Conservation (phyloP, 2,113 vertebrate genomes). For the Chaetodon auriga region DNA sequence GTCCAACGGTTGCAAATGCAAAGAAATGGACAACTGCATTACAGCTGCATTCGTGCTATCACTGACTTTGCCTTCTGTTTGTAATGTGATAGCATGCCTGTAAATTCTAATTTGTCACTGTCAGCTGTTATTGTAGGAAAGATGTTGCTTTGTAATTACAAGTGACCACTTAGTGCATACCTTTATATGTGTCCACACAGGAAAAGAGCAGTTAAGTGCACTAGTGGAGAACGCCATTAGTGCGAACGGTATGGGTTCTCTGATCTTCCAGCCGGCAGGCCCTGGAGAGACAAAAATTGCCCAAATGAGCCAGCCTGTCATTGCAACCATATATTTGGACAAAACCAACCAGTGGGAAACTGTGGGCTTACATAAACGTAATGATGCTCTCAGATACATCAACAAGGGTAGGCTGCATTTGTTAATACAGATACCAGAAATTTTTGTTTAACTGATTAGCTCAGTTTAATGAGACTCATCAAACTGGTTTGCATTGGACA, state of each 20-base stretch:
- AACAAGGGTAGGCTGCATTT: constrained; percentile 56
- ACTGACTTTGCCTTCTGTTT: no score
- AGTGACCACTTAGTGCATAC: no score
- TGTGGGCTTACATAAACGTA: constrained; percentile 63
- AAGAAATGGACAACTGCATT: no score
- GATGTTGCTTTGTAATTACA: not conserved
- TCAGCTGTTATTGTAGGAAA: not conserved
- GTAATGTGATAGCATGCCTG: no score
- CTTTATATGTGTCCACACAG: constrained; percentile 6
- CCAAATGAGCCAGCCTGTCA: constrained; percentile 67
- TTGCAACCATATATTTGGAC: constrained; percentile 81
- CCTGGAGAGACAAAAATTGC: constrained; percentile 81
- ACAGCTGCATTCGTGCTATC: no score
- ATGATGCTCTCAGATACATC: constrained; percentile 68
- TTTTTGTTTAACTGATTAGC: not conserved
- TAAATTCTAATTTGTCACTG: no score
- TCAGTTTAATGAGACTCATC: not conserved
- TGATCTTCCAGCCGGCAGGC: constrained; percentile 65
- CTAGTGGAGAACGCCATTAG: constrained; percentile 72
- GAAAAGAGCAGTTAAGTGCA: constrained; percentile 49
- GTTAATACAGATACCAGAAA: not conserved
- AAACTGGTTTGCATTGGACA: not conserved
- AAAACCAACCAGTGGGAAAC: constrained; percentile 79
- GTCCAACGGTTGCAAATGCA: no score
- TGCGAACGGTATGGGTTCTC: constrained; percentile 32